Evolutionary conservation across 2,113 vertebrate species (phyloP).

Genomic region (Saguinus midas): DNA sequence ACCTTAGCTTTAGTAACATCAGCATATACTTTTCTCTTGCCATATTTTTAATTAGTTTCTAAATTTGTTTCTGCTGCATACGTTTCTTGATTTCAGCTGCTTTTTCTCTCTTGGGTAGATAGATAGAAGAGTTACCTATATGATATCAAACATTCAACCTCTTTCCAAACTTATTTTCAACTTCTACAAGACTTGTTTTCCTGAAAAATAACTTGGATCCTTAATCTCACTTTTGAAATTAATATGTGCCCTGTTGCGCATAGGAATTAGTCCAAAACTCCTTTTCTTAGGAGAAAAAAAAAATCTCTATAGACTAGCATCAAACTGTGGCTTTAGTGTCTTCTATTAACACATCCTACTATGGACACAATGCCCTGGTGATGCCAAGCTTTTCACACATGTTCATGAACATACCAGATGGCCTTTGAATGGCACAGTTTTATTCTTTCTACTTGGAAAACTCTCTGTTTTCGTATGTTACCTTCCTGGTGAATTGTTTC

Average conservation of each 20-base stretch:
- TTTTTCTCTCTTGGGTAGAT: background rate
- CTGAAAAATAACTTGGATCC: background rate
- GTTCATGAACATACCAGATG: background rate
- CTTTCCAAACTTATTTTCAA: background rate
- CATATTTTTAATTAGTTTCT: background rate
- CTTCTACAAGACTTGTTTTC: background rate
- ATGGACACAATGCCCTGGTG: background rate
- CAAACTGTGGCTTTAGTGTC: background rate
- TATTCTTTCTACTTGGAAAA: background rate
- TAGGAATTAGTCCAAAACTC: background rate
- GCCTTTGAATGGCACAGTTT: background rate
- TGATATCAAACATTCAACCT: background rate
- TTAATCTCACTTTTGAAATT: background rate
- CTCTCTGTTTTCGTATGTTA: background rate
- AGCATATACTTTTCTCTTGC: background rate
- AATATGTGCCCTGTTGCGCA: background rate
- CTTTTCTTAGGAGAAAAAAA: background rate
- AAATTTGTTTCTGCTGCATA: slow-evolving; percentile 8
- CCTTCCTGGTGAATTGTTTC: background rate
- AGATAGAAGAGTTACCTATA: background rate
- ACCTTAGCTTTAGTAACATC: background rate
- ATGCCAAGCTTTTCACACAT: background rate
- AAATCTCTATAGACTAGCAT: background rate
- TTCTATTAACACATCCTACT: background rate
- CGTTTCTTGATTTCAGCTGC: background rate